phyloP scores from a whole-genome alignment of 2,888 invertebrate species.

The Apamea crenata region DNA sequence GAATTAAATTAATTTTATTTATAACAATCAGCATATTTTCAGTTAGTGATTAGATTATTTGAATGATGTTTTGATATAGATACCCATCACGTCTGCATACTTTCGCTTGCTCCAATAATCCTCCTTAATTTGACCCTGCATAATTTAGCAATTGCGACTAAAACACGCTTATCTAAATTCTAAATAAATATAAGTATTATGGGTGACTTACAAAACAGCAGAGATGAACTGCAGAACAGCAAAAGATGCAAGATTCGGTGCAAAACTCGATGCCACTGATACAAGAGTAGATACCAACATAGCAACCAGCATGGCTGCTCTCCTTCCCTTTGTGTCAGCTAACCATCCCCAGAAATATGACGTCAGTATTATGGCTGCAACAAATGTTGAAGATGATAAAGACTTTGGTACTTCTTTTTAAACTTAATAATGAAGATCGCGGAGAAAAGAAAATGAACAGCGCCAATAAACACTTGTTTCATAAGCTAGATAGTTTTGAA shows the following conservation, averaged over 20 bases:
- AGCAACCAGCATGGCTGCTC: slow-evolving; percentile 88
- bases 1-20: no score
- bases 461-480: not conserved
- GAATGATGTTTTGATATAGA: no score
- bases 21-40: not conserved
- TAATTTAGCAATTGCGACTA: no score
- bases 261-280: slow-evolving; percentile 90
- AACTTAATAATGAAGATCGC: not conserved
- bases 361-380: slow-evolving; percentile 92
- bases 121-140: no score
- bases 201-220: slow-evolving; percentile 90
- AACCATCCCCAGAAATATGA: slow-evolving; percentile 95
- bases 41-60: not conserved
- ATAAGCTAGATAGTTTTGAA: no score
- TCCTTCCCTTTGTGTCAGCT: slow-evolving; percentile 94
- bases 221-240: slow-evolving; percentile 91
- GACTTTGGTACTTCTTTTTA: not conserved
- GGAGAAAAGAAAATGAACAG: not conserved
- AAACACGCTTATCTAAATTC: no score
- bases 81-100: no score
- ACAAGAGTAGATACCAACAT: slow-evolving; percentile 88
- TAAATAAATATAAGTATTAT: not conserved
- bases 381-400: not conserved
- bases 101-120: no score
- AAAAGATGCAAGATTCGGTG: slow-evolving; percentile 90